Evolutionary conservation across 2,797 vertebrate genomes (phyloP), one percentile per base, ranked within the genome.

Genomic region (Melanotaenia nigrans): DNA sequence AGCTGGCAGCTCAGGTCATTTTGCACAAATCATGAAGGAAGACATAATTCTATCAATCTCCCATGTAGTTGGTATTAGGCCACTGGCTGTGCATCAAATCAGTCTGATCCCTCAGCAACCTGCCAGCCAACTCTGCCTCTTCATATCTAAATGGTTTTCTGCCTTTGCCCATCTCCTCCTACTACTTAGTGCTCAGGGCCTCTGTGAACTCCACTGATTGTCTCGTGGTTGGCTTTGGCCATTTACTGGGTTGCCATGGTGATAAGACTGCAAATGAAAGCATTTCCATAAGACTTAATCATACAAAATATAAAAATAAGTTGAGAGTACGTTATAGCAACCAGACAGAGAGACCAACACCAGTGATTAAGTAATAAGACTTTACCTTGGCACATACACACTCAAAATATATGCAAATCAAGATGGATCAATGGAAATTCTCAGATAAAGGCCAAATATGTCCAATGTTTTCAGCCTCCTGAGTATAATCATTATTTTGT

Each of bases 111-210:
- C 68, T 68, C 40, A 3, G 5, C 32, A 32, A 67, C 72, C 77
- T 77, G 70, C 61, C 79, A 69, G 78, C 69, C 49, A 57, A 57
- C 61, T 61, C 57, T 24, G 53, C 45, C 62, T 25, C 63, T 54
- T 77, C 78, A 42, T 64, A 40, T 76, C 76, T 77, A 75, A 87
- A 64, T 80, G 68, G 66, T 78, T 40, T 53, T 68, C 65, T 81
- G 77, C 71, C 79, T 68, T 71, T 58, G 54, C 51, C 75, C 57
- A 61, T 65, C 75, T 78, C 76, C n/a, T 79, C 53, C 60, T 57
- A 59, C 74, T 75, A 62, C 80, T 77, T 54, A 73, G 49, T 24
- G 70, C 77, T 67, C 42, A 56, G 24, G 53, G 71, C 58, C 67
- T 75, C 62, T 67, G 62, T 65, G 71, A 83, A 84, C 81, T 75